Percentiles rank a stretch among this genome's conserved stretches.
Conservation (phyloP, 2,113 vertebrate species). For the Pseudopipra pipra region DNA sequence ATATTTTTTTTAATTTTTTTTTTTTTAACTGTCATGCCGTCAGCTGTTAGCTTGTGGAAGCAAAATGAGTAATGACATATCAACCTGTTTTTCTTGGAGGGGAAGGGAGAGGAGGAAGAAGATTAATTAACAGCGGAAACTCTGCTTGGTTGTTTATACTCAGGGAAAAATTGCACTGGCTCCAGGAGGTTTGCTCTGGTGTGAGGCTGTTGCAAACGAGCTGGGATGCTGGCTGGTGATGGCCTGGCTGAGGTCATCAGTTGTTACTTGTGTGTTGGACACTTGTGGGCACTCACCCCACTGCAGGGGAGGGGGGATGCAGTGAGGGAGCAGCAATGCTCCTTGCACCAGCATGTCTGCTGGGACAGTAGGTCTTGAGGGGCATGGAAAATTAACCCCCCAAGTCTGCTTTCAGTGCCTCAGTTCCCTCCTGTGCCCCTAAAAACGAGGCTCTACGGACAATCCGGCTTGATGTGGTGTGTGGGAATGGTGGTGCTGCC, state of each 20-base stretch:
- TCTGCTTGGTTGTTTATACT: not conserved
- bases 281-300: not conserved
- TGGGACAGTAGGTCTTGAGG: not conserved
- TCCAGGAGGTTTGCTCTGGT: not conserved
- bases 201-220: not conserved
- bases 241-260: not conserved
- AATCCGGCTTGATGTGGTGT: not conserved
- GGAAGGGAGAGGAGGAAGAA: not conserved
- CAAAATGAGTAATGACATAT: not conserved
- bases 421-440: not conserved
- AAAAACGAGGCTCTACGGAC: fast-evolving
- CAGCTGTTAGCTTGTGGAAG: constrained; percentile 44
- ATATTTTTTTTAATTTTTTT: not conserved
- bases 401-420: not conserved
- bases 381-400: not conserved
- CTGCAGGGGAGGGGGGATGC: not conserved
- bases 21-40: not conserved
- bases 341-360: fast-evolving
- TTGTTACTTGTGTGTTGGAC: not conserved
- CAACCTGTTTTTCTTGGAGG: not conserved
- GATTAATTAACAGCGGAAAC: not conserved
- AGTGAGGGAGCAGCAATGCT: not conserved
- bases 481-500: fast-evolving
- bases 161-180: not conserved
- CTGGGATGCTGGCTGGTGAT: not conserved